phyloP scores from a whole-genome alignment of 2,797 vertebrate species.

The Nannoperca obscura region DNA sequence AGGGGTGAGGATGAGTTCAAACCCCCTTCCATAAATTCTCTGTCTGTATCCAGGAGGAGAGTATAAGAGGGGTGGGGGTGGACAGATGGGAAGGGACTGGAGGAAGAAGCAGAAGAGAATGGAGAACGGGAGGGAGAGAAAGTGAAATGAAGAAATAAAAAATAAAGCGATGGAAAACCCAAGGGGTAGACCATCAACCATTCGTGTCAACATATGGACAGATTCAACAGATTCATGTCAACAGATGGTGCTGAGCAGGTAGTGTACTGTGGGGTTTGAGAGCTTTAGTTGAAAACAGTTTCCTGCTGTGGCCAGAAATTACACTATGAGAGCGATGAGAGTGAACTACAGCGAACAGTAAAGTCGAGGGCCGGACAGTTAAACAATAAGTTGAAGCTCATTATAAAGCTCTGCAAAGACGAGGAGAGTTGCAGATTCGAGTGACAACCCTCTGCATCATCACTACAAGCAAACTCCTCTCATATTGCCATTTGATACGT shows the following conservation, averaged over 20 bases:
- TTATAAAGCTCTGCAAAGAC: background rate
- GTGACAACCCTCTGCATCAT: background rate
- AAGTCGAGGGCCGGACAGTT: background rate
- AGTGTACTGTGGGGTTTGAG: too few species aligned
- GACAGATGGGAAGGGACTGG: conserved; percentile 61
- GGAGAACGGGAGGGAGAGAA: conserved; percentile 17
- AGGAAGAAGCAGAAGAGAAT: conserved; percentile 29
- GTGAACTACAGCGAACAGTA: background rate
- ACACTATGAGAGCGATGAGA: background rate
- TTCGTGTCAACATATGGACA: background rate
- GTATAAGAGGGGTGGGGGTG: background rate
- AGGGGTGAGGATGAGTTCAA: conserved; percentile 49
- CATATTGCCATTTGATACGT: background rate
- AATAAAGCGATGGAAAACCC: conserved; percentile 34
- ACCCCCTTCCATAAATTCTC: conserved; percentile 60
- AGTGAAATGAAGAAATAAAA: conserved; percentile 22
- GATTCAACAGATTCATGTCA: background rate
- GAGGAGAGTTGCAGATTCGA: background rate
- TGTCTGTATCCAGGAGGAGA: conserved; percentile 52
- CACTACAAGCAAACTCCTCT: too few species aligned
- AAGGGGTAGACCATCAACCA: conserved; percentile 17
- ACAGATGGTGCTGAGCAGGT: background rate
- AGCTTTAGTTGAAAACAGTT: too few species aligned
- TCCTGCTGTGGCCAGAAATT: too few species aligned
- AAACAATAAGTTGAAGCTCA: background rate